phyloP scores from a whole-genome alignment of 2,888 invertebrate species.

The Drosophila cognata region DNA sequence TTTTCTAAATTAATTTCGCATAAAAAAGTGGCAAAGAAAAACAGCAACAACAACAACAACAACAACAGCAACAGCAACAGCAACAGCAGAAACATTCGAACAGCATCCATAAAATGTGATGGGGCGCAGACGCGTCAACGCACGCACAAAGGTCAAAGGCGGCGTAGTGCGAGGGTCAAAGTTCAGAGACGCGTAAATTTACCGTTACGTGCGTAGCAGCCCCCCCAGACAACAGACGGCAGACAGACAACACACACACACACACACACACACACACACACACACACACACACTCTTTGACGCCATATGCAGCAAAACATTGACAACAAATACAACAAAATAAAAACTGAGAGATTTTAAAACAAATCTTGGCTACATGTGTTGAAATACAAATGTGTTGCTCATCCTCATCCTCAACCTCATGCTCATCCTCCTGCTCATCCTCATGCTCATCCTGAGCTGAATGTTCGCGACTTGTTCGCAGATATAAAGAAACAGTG shows the following conservation, averaged over 20 bases:
- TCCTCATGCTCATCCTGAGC: not conserved
- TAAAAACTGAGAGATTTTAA: not conserved
- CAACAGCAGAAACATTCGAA: constrained; percentile 33
- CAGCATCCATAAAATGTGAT: constrained; percentile 65
- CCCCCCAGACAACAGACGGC: constrained; percentile 16
- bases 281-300: not conserved
- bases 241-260: not conserved
- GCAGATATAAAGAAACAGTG: not conserved
- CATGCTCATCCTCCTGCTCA: too few relatives aligned
- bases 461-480: not conserved
- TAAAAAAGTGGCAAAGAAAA: constrained; percentile 58
- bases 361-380: constrained; percentile 8
- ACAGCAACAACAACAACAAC: constrained; percentile 2
- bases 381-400: constrained; percentile 2
- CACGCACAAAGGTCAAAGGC: constrained; percentile 71
- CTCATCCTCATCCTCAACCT: not conserved
- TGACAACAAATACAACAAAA: not conserved
- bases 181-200: constrained; percentile 76
- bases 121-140: constrained; percentile 50
- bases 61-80: constrained; percentile 18
- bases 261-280: not conserved
- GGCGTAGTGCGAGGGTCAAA: constrained; percentile 71
- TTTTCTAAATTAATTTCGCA: constrained; percentile 77
- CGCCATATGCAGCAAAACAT: constrained; percentile 3
- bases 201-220: constrained; percentile 53